These are phyloP conservation scores for Parus major DNA, from an alignment of 2,113 vertebrate species.

Conservation along the genomic window DNA sequence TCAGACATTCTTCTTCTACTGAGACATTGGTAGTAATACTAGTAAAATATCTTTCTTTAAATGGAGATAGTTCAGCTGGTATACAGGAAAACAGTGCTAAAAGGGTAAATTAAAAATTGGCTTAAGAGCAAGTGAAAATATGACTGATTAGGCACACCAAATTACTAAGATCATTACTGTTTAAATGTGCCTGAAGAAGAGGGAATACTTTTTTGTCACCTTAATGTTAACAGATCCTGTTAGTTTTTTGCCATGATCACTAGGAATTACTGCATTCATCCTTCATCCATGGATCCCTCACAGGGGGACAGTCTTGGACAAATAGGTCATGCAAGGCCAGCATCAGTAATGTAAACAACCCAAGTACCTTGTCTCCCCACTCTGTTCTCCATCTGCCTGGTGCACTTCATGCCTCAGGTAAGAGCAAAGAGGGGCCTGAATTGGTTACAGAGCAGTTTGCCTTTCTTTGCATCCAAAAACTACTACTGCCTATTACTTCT, in stretches of 20 bases:
- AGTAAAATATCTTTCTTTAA: background rate
- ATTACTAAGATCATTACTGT: background rate
- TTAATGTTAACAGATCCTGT: background rate
- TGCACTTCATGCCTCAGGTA: background rate
- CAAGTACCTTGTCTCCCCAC: background rate
- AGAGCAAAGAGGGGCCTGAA: background rate
- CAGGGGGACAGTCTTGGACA: background rate
- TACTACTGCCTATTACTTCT: background rate
- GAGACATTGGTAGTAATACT: background rate
- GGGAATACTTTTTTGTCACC: background rate
- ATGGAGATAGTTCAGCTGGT: background rate
- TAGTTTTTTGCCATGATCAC: background rate
- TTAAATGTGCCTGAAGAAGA: background rate
- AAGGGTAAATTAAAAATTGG: background rate
- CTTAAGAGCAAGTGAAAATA: background rate
- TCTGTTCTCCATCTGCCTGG: background rate
- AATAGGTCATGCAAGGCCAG: background rate
- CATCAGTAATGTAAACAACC: background rate
- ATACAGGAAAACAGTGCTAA: background rate
- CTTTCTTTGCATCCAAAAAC: background rate
- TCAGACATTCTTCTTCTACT: too few species aligned
- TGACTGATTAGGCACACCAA: background rate
- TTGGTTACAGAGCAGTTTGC: rapidly evolving
- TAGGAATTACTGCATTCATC: background rate
- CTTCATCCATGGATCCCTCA: background rate